phyloP scores from a whole-genome alignment of 92 coral and sea anemone species.

The Bergia puertoricense region DNA sequence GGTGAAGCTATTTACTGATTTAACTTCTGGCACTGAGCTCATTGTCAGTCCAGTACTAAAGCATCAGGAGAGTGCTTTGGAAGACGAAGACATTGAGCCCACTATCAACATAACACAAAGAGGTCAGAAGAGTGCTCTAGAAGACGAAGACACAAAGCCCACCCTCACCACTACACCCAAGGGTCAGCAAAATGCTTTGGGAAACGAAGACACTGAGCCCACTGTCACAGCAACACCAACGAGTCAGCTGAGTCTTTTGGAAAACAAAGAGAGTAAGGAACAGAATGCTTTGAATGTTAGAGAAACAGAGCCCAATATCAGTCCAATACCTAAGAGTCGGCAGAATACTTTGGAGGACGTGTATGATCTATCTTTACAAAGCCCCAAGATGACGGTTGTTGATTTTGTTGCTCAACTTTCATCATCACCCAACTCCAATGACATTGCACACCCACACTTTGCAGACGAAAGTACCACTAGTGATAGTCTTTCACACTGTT shows the following conservation, averaged over 20 bases:
- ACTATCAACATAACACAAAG: not conserved
- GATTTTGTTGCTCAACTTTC: slow-evolving; percentile 38
- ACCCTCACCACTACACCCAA: not conserved
- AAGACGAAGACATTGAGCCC: not conserved
- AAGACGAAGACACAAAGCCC: not conserved
- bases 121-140: not conserved
- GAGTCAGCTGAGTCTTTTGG: not conserved
- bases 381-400: slow-evolving; percentile 12
- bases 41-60: not conserved
- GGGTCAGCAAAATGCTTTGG: not conserved
- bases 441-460: not conserved
- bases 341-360: not conserved
- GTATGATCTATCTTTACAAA: not conserved
- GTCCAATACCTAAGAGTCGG: not conserved
- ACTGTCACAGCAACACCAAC: not conserved
- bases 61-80: not conserved
- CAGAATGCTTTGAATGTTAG: not conserved
- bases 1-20: not conserved
- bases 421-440: slow-evolving; percentile 32
- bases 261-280: not conserved
- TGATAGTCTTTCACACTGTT: not conserved
- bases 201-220: not conserved
- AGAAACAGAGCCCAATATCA: not conserved
- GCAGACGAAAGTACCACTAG: not conserved
- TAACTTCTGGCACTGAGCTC: not conserved